Evolutionary conservation across 2,888 invertebrate species (phyloP).

Genomic region (Gymnosoma rotundatum): DNA sequence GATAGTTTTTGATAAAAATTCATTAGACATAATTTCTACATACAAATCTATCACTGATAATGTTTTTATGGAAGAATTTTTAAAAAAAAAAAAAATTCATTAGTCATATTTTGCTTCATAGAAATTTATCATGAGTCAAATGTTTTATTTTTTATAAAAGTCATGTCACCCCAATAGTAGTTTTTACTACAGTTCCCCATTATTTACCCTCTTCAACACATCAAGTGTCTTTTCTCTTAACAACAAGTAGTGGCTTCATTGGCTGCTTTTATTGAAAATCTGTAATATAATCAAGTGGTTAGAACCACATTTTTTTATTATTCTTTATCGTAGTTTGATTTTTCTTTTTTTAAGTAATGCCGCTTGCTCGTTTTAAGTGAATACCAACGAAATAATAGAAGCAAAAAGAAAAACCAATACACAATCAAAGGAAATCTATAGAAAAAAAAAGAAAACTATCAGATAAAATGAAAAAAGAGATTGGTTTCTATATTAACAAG

Average conservation of each 20-base stretch:
- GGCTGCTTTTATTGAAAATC: neutral
- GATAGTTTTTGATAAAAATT: no score
- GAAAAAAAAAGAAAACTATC: conserved; percentile 30
- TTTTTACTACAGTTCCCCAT: no score
- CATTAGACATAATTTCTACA: no score
- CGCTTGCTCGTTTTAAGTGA: conserved; percentile 4
- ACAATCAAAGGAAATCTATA: neutral
- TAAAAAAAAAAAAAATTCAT: no score
- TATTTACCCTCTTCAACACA: no score
- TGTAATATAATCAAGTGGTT: conserved; percentile 24
- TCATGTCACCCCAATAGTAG: no score
- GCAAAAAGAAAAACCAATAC: neutral
- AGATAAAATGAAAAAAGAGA: conserved; percentile 24
- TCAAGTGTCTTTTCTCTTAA: neutral
- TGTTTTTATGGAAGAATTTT: no score
- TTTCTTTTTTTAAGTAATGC: neutral
- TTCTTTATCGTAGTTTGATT: neutral
- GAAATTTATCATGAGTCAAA: no score
- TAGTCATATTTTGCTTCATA: no score
- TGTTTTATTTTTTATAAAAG: no score
- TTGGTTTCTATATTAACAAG: conserved; percentile 31
- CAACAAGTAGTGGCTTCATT: neutral
- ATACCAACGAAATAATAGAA: neutral
- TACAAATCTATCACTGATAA: no score
- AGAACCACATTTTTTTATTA: conserved; percentile 5